Conservation (phyloP, 2,113 vertebrate species). For the Seriola rivoliana region DNA sequence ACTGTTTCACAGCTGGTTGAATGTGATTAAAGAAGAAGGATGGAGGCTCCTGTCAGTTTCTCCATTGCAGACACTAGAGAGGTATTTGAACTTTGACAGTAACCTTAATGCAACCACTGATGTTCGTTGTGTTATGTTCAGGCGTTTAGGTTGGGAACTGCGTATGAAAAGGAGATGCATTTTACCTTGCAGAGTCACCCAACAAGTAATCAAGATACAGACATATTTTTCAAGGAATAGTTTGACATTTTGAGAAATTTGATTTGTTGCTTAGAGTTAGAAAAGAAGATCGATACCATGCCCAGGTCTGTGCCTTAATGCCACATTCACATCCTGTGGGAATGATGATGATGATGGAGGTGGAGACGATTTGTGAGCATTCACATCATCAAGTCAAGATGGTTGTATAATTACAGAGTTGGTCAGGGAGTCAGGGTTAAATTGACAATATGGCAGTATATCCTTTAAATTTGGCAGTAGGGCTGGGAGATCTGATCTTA, state of each 20-base stretch:
- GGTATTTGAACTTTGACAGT: neutral
- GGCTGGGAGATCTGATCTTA: no score
- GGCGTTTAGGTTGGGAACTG: neutral
- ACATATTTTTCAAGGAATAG: neutral
- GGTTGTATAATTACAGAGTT: neutral
- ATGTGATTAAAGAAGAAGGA: neutral
- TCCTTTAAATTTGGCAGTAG: no score
- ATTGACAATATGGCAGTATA: neutral
- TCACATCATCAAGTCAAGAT: neutral
- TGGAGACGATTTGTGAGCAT: neutral
- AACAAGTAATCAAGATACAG: neutral
- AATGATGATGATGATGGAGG: neutral
- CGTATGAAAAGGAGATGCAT: neutral
- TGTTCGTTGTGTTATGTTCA: neutral
- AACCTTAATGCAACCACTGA: neutral
- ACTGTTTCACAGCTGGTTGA: constrained; percentile 4
- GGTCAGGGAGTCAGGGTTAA: neutral
- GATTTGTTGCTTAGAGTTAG: neutral
- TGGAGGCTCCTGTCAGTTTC: neutral
- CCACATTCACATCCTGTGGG: neutral
- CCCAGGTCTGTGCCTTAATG: neutral
- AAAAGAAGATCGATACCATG: neutral
- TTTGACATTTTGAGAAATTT: neutral
- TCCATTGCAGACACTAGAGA: neutral
- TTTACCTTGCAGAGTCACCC: neutral